Evolutionary conservation across 2,888 invertebrate species (phyloP), one percentile per base, ranked within the genome.

Genomic region (Pharmacophagus antenor): DNA sequence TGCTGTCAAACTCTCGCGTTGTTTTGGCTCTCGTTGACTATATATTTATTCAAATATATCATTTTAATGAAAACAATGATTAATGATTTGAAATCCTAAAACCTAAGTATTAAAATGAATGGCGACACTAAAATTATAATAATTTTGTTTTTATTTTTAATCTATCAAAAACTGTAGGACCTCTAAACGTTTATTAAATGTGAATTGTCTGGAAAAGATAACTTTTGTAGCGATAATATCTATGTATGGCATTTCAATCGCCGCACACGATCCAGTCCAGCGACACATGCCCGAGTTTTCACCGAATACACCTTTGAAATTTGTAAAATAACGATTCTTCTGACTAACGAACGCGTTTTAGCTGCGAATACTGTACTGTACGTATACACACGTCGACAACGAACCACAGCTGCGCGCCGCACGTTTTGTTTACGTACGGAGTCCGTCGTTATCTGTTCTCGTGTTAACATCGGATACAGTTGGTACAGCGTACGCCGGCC

Each of bases 1-100:
- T 47, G 44, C 55, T 59, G 58, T 62, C 59, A 59, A 64, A 52
- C 56, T 47, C 22, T 23, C 50, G 46, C 59, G 55, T 50, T 55
- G 31, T 47, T 47, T 52, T 25, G 55, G 41, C 25, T 7, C n/a
- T 23, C 46, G 18, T 10, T 46, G 37, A 42, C 46, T 44, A 20
- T 42, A 49, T 51, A 42, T 61, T 53, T 37, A 56, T 23, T 47
- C 25, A 48, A n/a, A 54, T 20, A 42, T 56, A 21, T 61, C 22
- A 56, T 42, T 48, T 61, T 56, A 52, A 61, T 61, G 50, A 56
- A 56, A 61, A 41, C 48, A 41, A 18, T 61, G 56, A 56, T 49
- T 48, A 61, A 61, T 52, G 56, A 22, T 51, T 42, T 25, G 23
- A 6, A 18, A n/a, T 44, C 3, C 10, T 8, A 37, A 5, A 2